Base-by-base conservation (phyloP, 2,113 vertebrate species). In the Sinocyclocheilus maitianheensis region DNA sequence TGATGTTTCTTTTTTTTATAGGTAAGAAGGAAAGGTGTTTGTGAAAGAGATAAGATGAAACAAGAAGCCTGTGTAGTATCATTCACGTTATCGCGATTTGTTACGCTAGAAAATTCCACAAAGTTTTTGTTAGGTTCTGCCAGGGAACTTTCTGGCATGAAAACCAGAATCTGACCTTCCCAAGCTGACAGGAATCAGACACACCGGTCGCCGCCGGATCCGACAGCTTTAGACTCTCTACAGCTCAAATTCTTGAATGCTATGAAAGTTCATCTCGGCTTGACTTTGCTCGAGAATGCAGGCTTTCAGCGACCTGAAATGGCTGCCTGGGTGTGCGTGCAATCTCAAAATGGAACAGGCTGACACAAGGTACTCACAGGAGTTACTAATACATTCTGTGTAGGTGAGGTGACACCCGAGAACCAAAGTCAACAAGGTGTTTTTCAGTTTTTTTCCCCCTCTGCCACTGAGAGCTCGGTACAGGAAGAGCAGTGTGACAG, bases 401-500 rank as follows among this genome's bases (percentile, higher is more conserved):
- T 86, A 88, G 86, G 89, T 81, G 88, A 85, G 84, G n/a, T 40
- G 79, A 86, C 82, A 89, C 81, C 43, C 60, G 69, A 89, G 87
- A 86, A 77, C 58, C 69, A 86, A 48, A 86, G 85, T 87, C 88
- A 87, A 89, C 82, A 76, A 84, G 67, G 55, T 84, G 16, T 46
- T 82, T 81, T 84, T 80, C 40, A 62, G 40, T 71, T 84, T 26
- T 74, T 46, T 16, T 84, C 77, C 46, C 48, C 53, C 77, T 67
- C 75, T 84, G 55, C 63, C 88, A 87, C 75, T 85, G 13, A 55
- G 81, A 80, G 78, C 58, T 82, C 51, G 10, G 69, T 83, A 81
- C 87, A 67, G 84, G 84, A 83, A 86, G 55, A 65, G 85, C 76
- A 83, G 67, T 89, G 86, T 90, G 90, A 90, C 90, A 89, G 88